Evolutionary conservation across 1,140 invertebrate species (phyloP), one percentile per base, ranked within the genome.

Genomic region (Lethocerus indicus): DNA sequence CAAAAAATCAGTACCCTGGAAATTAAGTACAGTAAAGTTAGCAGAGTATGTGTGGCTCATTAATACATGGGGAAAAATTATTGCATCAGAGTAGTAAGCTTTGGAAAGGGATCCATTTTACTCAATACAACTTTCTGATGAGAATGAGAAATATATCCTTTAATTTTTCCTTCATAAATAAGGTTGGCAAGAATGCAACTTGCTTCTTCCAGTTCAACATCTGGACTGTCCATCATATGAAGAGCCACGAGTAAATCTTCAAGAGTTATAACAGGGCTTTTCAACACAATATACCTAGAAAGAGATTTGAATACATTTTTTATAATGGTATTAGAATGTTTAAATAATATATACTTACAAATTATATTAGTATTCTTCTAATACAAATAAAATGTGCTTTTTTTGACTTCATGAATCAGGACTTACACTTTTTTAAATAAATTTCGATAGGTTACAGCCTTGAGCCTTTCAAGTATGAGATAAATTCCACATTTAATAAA

Each of bases 61-160:
- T n/a, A n/a, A n/a, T n/a, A n/a, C n/a, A n/a, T n/a, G n/a, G n/a
- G n/a, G n/a, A n/a, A n/a, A 32, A 18, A 24, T 51, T 21, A 35
- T 32, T 45, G 39, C 13, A 26, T 41, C 49, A 73, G 63, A 63
- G 64, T 68, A 54, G 69, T 75, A 12, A 87, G 63, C 26, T 73
- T 66, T 18, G 94, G 93, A 66, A 98, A 98, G 14, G 94, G 83
- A 71, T 92, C 93, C 61, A 91, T 84, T 67, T 98, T 98, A 56
- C 91, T 95, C 35, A 98, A 83, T 41, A 98, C 93, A 42, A 98
- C 70, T 68, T 96, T 97, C 62, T 94, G 83, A 67, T 98, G 93
- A 52, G 90, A 85, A 67, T 94, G 83, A 0, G 92, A 96, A 61
- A 98, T 95, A 63, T 98, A 98, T 1, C 95, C 94, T 65, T 97